Base-by-base conservation (phyloP, 2,888 invertebrate species). In the Netelia virgata region DNA sequence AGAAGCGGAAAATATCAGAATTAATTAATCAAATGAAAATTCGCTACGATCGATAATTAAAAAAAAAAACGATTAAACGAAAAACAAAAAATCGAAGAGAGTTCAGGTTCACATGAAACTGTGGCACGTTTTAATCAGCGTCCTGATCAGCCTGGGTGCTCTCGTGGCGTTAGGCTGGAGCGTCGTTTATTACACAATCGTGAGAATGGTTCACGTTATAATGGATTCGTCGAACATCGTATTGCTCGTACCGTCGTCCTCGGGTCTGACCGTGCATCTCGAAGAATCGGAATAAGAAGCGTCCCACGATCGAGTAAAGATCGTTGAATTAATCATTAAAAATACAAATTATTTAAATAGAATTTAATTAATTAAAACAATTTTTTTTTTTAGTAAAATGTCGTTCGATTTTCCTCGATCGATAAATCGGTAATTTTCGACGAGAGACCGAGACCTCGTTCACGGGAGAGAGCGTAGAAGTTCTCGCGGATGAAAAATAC, bases 101-200 rank as follows among this genome's bases (percentile, higher is more conserved):
- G 53, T 77, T 73, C 18, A 36, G 74, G 57, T 63, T 64, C 76
- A 73, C 63, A 84, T 84, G 84, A 79, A 73, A 84, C 59, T 82
- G 59, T 85, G 83, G 85, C 80, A 80, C 68, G 55, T 83, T 53
- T 59, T 85, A 5, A 47, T 83, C 57, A 73, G 83, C 61, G 28
- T 73, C 23, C 53, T 83, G 55, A 64, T 84, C 57, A 78, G 63
- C 28, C 70, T 84, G 55, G 23, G 10, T 9, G 57, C 69, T 18
- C 23, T 86, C 64, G 69, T 76, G 78, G 77, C 83, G 50, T 53
- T 86, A 36, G 85, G 72, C 50, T 84, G 85, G 85, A 81, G 80
- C 72, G 78, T 86, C 53, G 70, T 87, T 82, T 85, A 83, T 69
- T 83, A 80, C 83, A 83, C 84, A 72, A 82, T 85, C 68, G 85